Evolutionary conservation across 2,888 invertebrate species (phyloP).

Genomic region (Ligdia adustata): DNA sequence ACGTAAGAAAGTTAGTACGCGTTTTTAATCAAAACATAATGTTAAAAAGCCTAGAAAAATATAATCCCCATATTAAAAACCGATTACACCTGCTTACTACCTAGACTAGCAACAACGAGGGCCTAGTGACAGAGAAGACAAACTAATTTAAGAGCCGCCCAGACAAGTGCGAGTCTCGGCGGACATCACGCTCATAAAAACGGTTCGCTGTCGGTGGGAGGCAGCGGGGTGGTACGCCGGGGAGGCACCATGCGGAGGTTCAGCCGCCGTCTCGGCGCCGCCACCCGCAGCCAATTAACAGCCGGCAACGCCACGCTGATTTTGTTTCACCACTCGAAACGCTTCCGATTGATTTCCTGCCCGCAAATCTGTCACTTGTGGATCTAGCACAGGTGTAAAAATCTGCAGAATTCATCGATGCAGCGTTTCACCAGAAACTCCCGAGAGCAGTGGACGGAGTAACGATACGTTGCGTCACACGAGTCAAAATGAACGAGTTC

Average conservation of each 20-base stretch:
- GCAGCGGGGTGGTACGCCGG: slow-evolving; percentile 61
- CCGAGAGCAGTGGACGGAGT: slow-evolving; percentile 8
- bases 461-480: slow-evolving; percentile 30
- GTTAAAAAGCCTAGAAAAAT: no score
- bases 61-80: no score
- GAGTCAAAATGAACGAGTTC: slow-evolving; percentile 28
- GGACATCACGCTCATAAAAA: slow-evolving; percentile 78
- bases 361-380: slow-evolving; percentile 52
- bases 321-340: slow-evolving; percentile 78
- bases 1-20: background rate
- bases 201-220: slow-evolving; percentile 65
- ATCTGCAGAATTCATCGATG: slow-evolving; percentile 23
- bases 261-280: slow-evolving; percentile 83
- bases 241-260: slow-evolving; percentile 81
- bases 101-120: slow-evolving; percentile 55
- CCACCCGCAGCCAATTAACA: slow-evolving; percentile 84
- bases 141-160: slow-evolving; percentile 73
- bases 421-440: slow-evolving; percentile 7
- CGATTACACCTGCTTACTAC: slow-evolving; percentile 32
- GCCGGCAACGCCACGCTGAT: slow-evolving; percentile 77
- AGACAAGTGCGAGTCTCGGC: slow-evolving; percentile 70
- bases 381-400: slow-evolving; percentile 42
- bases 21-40: no score
- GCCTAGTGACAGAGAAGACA: slow-evolving; percentile 56
- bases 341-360: slow-evolving; percentile 81